These are phyloP conservation scores for Hyla sarda DNA, from an alignment of 2,113 vertebrate species.

Conservation along the genomic window DNA sequence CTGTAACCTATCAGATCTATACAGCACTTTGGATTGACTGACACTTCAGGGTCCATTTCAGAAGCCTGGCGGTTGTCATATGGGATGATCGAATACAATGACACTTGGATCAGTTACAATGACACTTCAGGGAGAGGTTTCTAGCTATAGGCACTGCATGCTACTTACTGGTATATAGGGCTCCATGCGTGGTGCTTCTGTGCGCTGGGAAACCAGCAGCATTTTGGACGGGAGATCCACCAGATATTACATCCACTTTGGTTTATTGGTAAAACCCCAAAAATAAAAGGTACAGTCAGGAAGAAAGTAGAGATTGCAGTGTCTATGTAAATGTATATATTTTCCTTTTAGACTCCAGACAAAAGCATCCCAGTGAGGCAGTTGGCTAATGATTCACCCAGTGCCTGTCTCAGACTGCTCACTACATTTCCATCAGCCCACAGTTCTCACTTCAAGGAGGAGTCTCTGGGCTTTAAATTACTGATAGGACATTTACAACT, in stretches of 20 bases:
- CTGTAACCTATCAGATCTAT: background rate
- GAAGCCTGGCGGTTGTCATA: constrained; percentile 34
- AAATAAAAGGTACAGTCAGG: constrained; percentile 46
- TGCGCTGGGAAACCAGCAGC: constrained; percentile 83
- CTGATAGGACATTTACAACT: constrained; percentile 83
- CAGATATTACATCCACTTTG: constrained; percentile 79
- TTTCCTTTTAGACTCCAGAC: constrained; percentile 76
- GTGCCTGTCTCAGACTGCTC: constrained; percentile 80
- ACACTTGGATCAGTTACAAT: constrained; percentile 24
- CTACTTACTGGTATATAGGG: constrained; percentile 77
- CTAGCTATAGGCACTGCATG: constrained; percentile 16
- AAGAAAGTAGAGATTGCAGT: constrained; percentile 59
- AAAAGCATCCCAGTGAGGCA: constrained; percentile 83
- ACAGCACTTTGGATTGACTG: constrained; percentile 5
- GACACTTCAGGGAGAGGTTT: constrained; percentile 16
- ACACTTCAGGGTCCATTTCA: background rate
- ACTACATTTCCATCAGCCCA: constrained; percentile 81
- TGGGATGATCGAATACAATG: constrained; percentile 8
- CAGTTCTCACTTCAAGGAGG: constrained; percentile 85
- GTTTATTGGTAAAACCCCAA: constrained; percentile 68
- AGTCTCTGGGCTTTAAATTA: constrained; percentile 81
- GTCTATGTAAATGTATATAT: constrained; percentile 34
- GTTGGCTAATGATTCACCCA: constrained; percentile 78
- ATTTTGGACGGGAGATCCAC: constrained; percentile 74
- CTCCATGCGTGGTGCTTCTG: constrained; percentile 82